phyloP scores from a whole-genome alignment of 2,888 invertebrate genomes.

The Lasioglossum zephyrum region DNA sequence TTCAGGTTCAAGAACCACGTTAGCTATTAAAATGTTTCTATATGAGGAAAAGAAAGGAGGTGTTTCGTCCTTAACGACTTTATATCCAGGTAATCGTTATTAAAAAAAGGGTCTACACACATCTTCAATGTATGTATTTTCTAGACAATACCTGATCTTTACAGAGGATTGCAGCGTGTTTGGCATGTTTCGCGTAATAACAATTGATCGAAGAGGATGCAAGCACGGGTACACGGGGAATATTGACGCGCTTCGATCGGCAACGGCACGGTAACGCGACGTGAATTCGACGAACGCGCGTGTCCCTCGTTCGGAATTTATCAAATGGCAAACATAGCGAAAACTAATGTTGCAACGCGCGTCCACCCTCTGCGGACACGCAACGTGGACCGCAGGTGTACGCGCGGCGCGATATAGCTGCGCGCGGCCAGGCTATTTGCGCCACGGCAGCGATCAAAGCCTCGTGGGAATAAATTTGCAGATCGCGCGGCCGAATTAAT shows the following conservation, averaged over 20 bases:
- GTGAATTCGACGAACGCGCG: slow-evolving; percentile 15
- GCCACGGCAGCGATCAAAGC: slow-evolving; percentile 35
- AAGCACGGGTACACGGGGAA: neutral
- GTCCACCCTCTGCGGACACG: slow-evolving; percentile 28
- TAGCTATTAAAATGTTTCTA: too few relatives aligned
- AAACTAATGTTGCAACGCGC: slow-evolving; percentile 55
- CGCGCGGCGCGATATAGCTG: slow-evolving; percentile 40
- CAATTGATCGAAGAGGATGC: slow-evolving; percentile 1
- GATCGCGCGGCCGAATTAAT: slow-evolving; percentile 18
- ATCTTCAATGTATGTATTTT: neutral
- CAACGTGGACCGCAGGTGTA: slow-evolving; percentile 51
- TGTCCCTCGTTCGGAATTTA: slow-evolving; percentile 44
- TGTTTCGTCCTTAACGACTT: too few relatives aligned
- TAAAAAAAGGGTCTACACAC: too few relatives aligned
- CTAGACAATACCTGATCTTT: neutral
- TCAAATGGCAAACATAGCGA: slow-evolving; percentile 61
- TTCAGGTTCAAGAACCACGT: too few relatives aligned
- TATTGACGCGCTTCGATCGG: neutral
- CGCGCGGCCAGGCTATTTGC: slow-evolving; percentile 25
- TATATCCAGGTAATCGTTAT: neutral
- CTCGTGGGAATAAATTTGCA: slow-evolving; percentile 46
- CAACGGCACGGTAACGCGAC: neutral
- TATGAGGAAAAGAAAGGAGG: too few relatives aligned
- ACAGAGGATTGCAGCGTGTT: neutral
- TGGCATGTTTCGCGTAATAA: slow-evolving; percentile 21